Conservation (phyloP, 1,140 invertebrate species). For the Octopus sinensis region DNA sequence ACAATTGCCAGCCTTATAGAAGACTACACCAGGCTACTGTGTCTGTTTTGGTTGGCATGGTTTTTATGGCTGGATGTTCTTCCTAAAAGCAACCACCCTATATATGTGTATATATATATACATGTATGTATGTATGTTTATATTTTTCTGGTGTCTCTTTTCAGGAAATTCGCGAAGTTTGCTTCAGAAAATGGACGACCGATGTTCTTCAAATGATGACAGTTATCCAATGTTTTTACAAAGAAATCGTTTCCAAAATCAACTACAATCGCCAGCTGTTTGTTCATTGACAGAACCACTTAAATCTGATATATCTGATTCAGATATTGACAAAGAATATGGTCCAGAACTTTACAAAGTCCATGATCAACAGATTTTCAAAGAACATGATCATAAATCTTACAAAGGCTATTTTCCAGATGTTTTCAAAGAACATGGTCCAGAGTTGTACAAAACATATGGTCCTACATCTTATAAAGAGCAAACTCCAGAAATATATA, state of each 20-base stretch:
- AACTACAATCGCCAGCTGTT: background rate
- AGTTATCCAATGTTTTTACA: background rate
- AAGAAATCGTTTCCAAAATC: background rate
- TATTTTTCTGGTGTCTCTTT: conserved; percentile 9
- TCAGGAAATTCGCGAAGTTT: conserved; percentile 42
- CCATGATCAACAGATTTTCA: background rate
- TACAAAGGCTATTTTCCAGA: background rate
- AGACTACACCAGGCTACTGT: no score
- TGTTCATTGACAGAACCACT: background rate
- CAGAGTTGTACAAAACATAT: no score
- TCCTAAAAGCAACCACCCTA: no score
- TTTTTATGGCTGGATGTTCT: no score
- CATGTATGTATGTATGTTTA: no score
- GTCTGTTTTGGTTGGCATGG: no score
- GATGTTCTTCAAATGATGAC: background rate
- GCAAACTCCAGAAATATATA: no score
- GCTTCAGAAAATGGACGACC: conserved; percentile 30
- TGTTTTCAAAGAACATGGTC: no score
- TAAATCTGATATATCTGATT: background rate
- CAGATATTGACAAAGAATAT: background rate
- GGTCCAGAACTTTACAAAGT: background rate
- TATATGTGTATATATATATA: no score
- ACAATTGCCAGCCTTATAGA: no score
- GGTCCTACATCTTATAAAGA: no score
- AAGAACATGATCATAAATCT: background rate